Percentiles rank a stretch among this genome's conserved stretches.
phyloP scores from a whole-genome alignment of 2,888 invertebrate genomes.

The Erebia aethiops region DNA sequence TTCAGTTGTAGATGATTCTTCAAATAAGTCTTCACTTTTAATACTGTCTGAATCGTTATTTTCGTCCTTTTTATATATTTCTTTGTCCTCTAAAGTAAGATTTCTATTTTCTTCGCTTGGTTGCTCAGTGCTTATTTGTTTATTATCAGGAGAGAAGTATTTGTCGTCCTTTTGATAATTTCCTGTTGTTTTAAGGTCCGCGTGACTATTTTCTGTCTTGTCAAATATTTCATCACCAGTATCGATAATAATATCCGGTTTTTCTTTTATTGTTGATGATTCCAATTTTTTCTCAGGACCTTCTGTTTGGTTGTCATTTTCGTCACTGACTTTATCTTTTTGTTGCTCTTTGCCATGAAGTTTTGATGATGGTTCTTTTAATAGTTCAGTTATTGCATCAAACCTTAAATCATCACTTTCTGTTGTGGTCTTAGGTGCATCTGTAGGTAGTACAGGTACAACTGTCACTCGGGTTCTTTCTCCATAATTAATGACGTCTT shows the following conservation, averaged over 20 bases:
- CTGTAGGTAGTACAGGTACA: conserved; percentile 41
- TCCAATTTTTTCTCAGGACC: background rate
- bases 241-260: conserved; percentile 53
- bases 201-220: conserved; percentile 53
- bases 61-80: conserved; percentile 10
- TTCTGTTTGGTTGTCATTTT: conserved; percentile 10
- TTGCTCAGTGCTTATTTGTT: background rate
- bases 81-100: background rate
- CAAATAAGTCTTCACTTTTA: background rate
- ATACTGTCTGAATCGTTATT: conserved; percentile 15
- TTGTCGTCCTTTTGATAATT: background rate
- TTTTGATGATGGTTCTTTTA: conserved; percentile 40
- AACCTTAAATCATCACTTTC: conserved; percentile 49
- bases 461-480: conserved; percentile 58
- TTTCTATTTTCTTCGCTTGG: conserved; percentile 18
- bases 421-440: conserved; percentile 45
- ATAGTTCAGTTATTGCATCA: conserved; percentile 42
- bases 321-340: conserved; percentile 23
- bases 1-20: conserved; percentile 25
- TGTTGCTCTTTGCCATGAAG: conserved; percentile 26
- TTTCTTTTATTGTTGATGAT: conserved; percentile 32
- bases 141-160: background rate
- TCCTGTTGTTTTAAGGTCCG: background rate
- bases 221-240: conserved; percentile 55
- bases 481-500: conserved; percentile 64